Percentiles rank a stretch among this genome's conserved stretches.
Conservation (phyloP, 2,113 vertebrate species). For the Xenopus borealis region DNA sequence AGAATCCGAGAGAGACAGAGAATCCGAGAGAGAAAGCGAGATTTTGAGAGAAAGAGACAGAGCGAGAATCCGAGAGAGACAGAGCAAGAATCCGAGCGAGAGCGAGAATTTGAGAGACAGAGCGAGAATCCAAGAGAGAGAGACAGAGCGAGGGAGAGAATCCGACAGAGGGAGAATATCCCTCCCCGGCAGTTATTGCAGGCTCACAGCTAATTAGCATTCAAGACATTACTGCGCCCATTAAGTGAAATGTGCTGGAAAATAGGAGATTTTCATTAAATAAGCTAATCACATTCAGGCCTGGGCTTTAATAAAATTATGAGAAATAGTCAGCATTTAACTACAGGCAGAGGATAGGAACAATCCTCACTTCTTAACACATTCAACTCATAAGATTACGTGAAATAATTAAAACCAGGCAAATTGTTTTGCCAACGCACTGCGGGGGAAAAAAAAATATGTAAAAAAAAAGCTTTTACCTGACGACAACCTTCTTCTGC, state of each 20-base stretch:
- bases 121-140: no score
- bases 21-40: neutral
- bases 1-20: neutral
- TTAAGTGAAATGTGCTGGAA: slow-evolving; percentile 88
- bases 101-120: no score
- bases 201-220: slow-evolving; percentile 69
- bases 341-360: slow-evolving; percentile 63
- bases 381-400: slow-evolving; percentile 58
- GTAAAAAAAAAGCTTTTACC: slow-evolving; percentile 69
- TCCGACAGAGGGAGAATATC: neutral
- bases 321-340: slow-evolving; percentile 80
- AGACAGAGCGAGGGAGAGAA: no score
- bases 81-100: no score
- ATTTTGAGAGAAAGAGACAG: neutral
- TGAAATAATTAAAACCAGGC: slow-evolving; percentile 62
- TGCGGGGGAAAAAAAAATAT: slow-evolving; percentile 50
- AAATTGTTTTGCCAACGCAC: slow-evolving; percentile 40
- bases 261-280: slow-evolving; percentile 83
- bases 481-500: slow-evolving; percentile 94
- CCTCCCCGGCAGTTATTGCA: neutral
- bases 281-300: slow-evolving; percentile 79
- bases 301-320: slow-evolving; percentile 82
- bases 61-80: no score
- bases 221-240: slow-evolving; percentile 70
- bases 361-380: slow-evolving; percentile 62